Conservation (phyloP, 92 coral and sea anemone species). For the Blastomussa wellsi region DNA sequence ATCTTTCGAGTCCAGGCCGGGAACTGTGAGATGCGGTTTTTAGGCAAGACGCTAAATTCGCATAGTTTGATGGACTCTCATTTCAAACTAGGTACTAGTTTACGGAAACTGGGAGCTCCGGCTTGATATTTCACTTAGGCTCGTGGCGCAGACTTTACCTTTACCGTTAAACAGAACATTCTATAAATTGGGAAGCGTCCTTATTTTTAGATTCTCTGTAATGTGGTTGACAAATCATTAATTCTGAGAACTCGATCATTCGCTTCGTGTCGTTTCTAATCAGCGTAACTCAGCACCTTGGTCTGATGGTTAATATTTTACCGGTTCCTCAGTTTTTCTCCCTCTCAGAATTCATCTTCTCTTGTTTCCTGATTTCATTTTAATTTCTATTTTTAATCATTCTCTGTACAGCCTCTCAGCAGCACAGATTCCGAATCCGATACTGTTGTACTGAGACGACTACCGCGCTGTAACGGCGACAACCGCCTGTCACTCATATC, state of each 20-base stretch:
- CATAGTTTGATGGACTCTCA: too few relatives aligned
- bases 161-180: not conserved
- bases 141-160: too few relatives aligned
- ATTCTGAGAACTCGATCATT: not conserved
- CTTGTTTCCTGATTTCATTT: not conserved
- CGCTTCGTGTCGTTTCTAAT: not conserved
- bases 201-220: not conserved
- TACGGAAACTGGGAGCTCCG: too few relatives aligned
- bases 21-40: too few relatives aligned
- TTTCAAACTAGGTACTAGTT: too few relatives aligned
- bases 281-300: not conserved
- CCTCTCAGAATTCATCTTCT: not conserved
- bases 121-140: too few relatives aligned
- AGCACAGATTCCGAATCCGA: slow-evolving; percentile 44
- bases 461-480: slow-evolving; percentile 56
- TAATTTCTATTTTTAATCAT: not conserved
- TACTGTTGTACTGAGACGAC: slow-evolving; percentile 57
- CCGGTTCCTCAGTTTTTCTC: not conserved
- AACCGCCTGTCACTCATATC: slow-evolving; percentile 82
- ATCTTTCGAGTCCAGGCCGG: too few relatives aligned
- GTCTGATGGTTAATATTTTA: not conserved
- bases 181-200: not conserved
- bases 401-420: slow-evolving; percentile 2
- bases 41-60: too few relatives aligned
- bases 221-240: not conserved